These are phyloP conservation scores for Threskiornis aethiopicus DNA, from an alignment of 2,797 vertebrate species.

Conservation along the genomic window DNA sequence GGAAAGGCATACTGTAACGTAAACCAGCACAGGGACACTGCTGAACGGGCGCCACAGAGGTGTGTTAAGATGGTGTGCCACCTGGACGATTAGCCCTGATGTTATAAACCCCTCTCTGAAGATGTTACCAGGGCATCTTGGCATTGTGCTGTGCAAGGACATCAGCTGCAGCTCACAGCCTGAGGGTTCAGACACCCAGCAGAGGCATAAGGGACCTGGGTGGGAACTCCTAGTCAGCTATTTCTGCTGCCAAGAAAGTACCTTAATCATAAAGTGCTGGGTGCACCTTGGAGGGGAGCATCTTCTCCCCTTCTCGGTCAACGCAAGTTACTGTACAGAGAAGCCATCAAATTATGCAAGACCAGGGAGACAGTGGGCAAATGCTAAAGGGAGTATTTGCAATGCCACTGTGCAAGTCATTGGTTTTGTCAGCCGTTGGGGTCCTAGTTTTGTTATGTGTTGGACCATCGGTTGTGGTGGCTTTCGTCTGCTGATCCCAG, in stretches of 20 bases:
- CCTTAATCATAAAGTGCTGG: not conserved
- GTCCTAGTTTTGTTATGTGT: accelerated
- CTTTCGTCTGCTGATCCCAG: not conserved
- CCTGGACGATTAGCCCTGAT: not conserved
- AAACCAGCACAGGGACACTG: not conserved
- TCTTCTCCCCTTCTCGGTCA: not conserved
- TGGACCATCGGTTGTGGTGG: too few species aligned
- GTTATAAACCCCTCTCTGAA: not conserved
- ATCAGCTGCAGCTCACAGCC: not conserved
- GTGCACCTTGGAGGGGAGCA: not conserved
- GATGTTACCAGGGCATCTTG: not conserved
- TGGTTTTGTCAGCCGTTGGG: not conserved
- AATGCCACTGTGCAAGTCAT: not conserved
- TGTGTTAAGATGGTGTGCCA: not conserved
- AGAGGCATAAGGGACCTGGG: not conserved
- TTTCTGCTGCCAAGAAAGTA: not conserved
- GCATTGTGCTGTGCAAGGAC: not conserved
- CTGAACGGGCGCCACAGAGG: accelerated
- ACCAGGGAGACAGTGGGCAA: not conserved
- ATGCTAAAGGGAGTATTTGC: not conserved
- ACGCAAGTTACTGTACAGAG: not conserved
- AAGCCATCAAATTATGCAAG: not conserved
- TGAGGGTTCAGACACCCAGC: not conserved
- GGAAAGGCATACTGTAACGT: not conserved
- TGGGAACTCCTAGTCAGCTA: not conserved